phyloP scores from a whole-genome alignment of 2,797 vertebrate genomes.

The Tragopan temminckii region DNA sequence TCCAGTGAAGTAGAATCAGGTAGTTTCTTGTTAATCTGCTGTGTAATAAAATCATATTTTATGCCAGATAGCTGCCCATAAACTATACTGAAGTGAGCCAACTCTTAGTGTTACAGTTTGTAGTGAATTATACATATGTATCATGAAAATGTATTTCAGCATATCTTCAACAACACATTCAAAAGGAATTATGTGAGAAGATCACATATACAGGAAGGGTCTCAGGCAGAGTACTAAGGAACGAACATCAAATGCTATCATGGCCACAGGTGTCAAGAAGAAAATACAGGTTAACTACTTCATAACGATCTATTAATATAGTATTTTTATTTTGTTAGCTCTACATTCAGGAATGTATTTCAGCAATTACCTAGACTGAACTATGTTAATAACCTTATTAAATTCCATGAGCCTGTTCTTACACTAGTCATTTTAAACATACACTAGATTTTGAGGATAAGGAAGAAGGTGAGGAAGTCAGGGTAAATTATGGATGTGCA shows the following conservation, averaged over 20 bases:
- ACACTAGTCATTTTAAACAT: not conserved
- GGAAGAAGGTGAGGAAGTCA: not conserved
- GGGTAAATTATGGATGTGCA: not conserved
- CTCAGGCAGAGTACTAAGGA: not conserved
- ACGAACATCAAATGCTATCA: not conserved
- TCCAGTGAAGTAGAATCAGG: not conserved
- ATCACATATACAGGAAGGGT: not conserved
- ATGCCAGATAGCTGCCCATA: not conserved
- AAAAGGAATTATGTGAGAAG: not conserved
- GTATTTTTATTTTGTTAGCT: not conserved
- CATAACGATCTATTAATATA: not conserved
- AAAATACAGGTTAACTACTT: not conserved
- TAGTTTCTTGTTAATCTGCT: not conserved
- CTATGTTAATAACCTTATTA: not conserved
- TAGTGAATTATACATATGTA: not conserved
- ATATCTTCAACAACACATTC: not conserved
- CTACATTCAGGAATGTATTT: not conserved
- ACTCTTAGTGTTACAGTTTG: not conserved
- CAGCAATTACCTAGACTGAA: not conserved
- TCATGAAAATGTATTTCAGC: not conserved
- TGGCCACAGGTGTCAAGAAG: not conserved
- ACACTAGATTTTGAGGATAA: not conserved
- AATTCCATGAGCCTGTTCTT: not conserved
- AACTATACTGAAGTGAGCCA: not conserved
- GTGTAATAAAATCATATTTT: not conserved